Percentiles rank a stretch among this genome's conserved stretches.
These are phyloP conservation scores for Cheumatopsyche charites DNA, from an alignment of 1,140 invertebrate species.

Conservation along the genomic window DNA sequence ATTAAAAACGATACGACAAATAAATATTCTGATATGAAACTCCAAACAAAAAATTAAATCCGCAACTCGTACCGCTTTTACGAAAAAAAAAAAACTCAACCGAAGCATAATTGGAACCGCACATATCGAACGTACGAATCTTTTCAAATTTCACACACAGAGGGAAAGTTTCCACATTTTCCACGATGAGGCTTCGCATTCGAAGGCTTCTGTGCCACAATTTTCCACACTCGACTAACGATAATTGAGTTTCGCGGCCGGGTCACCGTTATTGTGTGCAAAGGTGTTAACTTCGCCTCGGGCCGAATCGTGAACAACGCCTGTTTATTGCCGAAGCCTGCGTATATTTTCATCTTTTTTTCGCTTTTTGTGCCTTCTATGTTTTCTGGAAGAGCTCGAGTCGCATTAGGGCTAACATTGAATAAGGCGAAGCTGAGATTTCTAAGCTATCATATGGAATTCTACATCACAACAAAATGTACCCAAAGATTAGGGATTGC, in stretches of 20 bases:
- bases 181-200: not conserved
- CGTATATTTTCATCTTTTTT: conserved; percentile 17
- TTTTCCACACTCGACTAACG: conserved; percentile 5
- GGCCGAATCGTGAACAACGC: not conserved
- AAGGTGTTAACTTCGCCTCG: not conserved
- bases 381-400: not conserved
- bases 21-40: too few species aligned
- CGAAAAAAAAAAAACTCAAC: too few species aligned
- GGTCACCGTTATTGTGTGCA: conserved; percentile 18
- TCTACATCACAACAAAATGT: too few species aligned
- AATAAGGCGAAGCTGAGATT: too few species aligned
- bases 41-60: too few species aligned
- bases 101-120: too few species aligned
- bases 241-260: conserved; percentile 17
- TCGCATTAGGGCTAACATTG: not conserved
- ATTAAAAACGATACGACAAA: too few species aligned
- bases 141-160: not conserved
- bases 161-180: conserved; percentile 11
- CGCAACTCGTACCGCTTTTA: too few species aligned
- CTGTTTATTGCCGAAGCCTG: conserved; percentile 5
- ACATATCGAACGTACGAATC: too few species aligned
- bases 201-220: too few species aligned
- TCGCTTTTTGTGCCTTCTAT: not conserved
- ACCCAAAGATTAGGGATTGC: too few species aligned
- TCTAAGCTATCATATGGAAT: too few species aligned